Conservation (phyloP, 2,797 vertebrate genomes). For the Lepidocolaptes lacrymiger region DNA sequence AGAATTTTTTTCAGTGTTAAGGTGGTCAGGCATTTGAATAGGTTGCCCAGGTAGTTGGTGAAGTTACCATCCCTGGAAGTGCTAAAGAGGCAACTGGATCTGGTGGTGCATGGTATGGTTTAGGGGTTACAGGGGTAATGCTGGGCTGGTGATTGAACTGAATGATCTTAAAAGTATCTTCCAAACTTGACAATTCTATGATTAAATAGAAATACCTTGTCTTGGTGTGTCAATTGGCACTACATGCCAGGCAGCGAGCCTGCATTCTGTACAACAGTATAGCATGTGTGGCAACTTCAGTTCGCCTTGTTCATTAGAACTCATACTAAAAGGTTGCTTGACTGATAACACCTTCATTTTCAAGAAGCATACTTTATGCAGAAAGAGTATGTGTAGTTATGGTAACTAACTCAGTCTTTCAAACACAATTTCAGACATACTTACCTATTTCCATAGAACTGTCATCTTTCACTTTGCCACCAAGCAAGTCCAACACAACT, state of each 20-base stretch:
- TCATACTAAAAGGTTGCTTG: neutral
- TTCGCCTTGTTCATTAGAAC: neutral
- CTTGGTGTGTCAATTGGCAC: neutral
- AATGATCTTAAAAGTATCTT: neutral
- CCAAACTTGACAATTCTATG: neutral
- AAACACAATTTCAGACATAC: neutral
- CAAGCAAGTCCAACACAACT: neutral
- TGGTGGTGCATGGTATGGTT: fast-evolving
- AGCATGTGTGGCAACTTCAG: fast-evolving
- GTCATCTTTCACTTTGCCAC: neutral
- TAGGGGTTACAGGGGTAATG: neutral
- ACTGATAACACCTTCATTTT: neutral
- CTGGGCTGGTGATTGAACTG: neutral
- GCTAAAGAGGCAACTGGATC: neutral
- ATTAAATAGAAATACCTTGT: neutral
- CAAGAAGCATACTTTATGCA: neutral
- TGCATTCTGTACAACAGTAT: neutral
- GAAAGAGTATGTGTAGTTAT: neutral
- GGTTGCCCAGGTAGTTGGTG: neutral
- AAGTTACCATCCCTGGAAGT: neutral
- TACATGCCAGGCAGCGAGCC: neutral
- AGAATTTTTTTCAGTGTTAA: fast-evolving
- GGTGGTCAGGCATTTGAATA: neutral
- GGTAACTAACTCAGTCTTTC: neutral
- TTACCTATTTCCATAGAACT: neutral